These are phyloP conservation scores for Cyprinodon tularosa DNA, from an alignment of 2,113 vertebrate species.

Conservation along the genomic window DNA sequence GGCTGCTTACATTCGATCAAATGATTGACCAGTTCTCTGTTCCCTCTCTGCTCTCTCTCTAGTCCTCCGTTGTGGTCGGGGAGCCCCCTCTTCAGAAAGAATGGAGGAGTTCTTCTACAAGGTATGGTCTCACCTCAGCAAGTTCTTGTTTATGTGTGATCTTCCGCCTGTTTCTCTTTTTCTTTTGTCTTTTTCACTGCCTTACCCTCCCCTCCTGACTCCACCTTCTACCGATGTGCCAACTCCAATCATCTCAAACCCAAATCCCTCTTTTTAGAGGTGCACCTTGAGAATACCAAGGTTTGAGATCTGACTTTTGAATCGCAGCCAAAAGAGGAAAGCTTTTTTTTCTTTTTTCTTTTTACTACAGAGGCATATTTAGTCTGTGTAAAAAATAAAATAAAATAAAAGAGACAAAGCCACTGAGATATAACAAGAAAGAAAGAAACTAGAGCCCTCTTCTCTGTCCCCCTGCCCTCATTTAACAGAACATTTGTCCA, in stretches of 20 bases:
- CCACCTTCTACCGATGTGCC: slow-evolving; percentile 57
- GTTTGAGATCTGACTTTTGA: slow-evolving; percentile 71
- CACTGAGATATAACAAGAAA: slow-evolving; percentile 36
- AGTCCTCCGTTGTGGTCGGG: slow-evolving; percentile 96
- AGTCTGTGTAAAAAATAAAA: slow-evolving; percentile 30
- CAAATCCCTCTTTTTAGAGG: slow-evolving; percentile 66
- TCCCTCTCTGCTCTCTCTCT: slow-evolving; percentile 73
- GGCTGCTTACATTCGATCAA: slow-evolving; percentile 50
- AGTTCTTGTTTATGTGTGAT: slow-evolving; percentile 17
- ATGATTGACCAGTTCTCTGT: slow-evolving; percentile 69
- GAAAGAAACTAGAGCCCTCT: slow-evolving; percentile 28
- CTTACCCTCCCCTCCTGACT: neutral
- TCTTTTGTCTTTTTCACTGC: neutral
- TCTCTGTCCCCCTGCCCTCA: slow-evolving; percentile 22
- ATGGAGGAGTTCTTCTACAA: slow-evolving; percentile 94
- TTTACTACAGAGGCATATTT: slow-evolving; percentile 54
- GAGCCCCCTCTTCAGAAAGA: slow-evolving; percentile 97
- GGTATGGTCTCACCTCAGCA: slow-evolving; percentile 78
- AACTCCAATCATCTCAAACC: slow-evolving; percentile 73
- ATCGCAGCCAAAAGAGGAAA: slow-evolving; percentile 52
- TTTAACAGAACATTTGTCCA: slow-evolving; percentile 26
- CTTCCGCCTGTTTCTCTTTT: slow-evolving; percentile 1
- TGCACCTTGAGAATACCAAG: slow-evolving; percentile 74
- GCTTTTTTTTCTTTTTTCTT: slow-evolving; percentile 27
- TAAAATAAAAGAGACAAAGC: slow-evolving; percentile 14